Base-by-base conservation (phyloP, 2,888 invertebrate species). In the Rhodophaea formosa region DNA sequence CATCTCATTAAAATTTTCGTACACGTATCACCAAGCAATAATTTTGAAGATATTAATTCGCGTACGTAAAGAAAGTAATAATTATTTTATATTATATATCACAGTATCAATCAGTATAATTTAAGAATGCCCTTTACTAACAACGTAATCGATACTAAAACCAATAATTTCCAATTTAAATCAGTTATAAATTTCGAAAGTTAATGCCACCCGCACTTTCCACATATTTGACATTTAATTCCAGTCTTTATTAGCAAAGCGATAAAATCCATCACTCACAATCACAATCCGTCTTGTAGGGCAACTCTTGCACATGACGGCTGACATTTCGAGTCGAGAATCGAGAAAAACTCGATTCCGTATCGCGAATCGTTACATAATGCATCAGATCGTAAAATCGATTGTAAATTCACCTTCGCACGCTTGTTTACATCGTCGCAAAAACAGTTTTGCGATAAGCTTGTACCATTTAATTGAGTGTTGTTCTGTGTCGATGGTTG, bases 301-400 rank as follows among this genome's bases (percentile, higher is more conserved):
- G 51, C 51, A 51, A 35, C 35, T 51, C 17, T 51, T 16, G 17
- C 51, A 64, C 60, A 62, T 72, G 69, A 71, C 72, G 62, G 70
- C 70, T 78, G 74, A 72, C 79, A 78, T 79, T 79, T 72, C 67
- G 65, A 66, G 53, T 67, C 71, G 65, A 73, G 63, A 67, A 66
- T 67, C 65, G 65, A 66, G 53, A 63, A 62, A 69, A 65, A 45
- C 30, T 54, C 32, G 44, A 45, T 32, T 58, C 59, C 51, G 61
- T 49, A 57, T 59, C 59, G 52, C 51, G 17, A 51, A 51, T 51
- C 51, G 51, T 49, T 51, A 15, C 51, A 51, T 51, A 51, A 51
- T 51, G 51, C 51, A 51, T 51, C 51, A 16, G 51, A 51, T 51
- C 51, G 51, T 51, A 59, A 61, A 60, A 57, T 60, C 58, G 62